These are phyloP conservation scores for Mactra quadrangularis DNA, from an alignment of 1,140 invertebrate species.

Conservation along the genomic window DNA sequence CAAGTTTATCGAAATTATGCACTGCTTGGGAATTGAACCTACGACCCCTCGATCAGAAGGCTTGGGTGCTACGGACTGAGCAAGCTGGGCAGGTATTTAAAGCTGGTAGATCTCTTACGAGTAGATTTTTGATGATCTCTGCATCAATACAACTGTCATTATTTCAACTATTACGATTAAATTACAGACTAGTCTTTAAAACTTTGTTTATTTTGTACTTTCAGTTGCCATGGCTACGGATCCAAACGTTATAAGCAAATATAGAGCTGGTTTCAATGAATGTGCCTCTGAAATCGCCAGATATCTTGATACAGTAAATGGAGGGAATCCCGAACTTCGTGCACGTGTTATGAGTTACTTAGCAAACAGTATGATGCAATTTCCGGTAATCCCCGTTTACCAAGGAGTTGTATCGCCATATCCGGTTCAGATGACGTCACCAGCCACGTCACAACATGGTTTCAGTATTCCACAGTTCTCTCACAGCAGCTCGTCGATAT, in stretches of 20 bases:
- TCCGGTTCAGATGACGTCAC: slow-evolving; percentile 53
- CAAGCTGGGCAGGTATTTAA: no score
- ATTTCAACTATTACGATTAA: no score
- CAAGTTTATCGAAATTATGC: no score
- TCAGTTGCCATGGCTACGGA: slow-evolving; percentile 90
- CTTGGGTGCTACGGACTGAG: no score
- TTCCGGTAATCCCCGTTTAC: slow-evolving; percentile 61
- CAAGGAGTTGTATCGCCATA: slow-evolving; percentile 47
- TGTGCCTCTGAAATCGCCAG: slow-evolving; percentile 93
- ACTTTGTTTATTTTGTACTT: slow-evolving; percentile 61
- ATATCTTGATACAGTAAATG: slow-evolving; percentile 92
- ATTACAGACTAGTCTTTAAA: no score
- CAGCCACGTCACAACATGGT: slow-evolving; percentile 16
- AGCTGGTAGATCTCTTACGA: no score
- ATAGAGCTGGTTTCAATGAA: slow-evolving; percentile 94
- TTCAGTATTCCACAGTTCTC: slow-evolving; percentile 20
- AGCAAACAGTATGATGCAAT: slow-evolving; percentile 60
- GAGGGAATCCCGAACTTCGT: slow-evolving; percentile 87
- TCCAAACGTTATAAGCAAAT: slow-evolving; percentile 92
- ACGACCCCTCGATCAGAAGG: no score
- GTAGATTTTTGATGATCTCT: no score
- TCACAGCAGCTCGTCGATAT: neutral
- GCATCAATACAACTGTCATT: no score
- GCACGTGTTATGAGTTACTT: slow-evolving; percentile 67
- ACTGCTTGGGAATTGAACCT: no score